A percentile compares a stretch with the other conserved stretches of the same genome.
Evolutionary conservation across 1,140 invertebrate species (phyloP).

Genomic region (Platyscapa corneri): DNA sequence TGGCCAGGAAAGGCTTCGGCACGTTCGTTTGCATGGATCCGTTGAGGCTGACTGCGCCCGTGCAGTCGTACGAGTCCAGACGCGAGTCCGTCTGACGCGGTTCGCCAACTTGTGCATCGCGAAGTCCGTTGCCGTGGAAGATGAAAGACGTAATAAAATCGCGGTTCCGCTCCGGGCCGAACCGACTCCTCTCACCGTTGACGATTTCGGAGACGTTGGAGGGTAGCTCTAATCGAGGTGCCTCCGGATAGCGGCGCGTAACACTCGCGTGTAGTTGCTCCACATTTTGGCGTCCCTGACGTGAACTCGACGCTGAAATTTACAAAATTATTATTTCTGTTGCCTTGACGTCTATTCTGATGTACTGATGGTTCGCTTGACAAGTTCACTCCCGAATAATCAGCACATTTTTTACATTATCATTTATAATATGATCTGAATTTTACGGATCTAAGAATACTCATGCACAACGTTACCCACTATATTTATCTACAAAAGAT

Average conservation of each 20-base stretch:
- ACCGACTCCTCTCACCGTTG: slow-evolving; percentile 76
- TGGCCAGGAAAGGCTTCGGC: slow-evolving; percentile 79
- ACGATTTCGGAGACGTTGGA: slow-evolving; percentile 70
- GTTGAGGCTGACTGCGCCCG: slow-evolving; percentile 79
- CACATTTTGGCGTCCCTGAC: neutral
- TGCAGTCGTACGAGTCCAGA: slow-evolving; percentile 81
- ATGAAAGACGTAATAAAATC: slow-evolving; percentile 76
- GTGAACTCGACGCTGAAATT: neutral
- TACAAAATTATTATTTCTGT: too few species aligned
- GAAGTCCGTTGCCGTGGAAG: neutral
- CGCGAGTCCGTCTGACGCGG: slow-evolving; percentile 70
- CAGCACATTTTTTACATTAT: too few species aligned
- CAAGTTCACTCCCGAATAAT: too few species aligned
- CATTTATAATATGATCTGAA: too few species aligned
- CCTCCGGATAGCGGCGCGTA: slow-evolving; percentile 62
- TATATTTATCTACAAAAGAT: too few species aligned
- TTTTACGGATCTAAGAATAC: too few species aligned
- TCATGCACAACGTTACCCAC: too few species aligned
- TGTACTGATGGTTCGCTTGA: neutral
- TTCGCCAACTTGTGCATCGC: neutral
- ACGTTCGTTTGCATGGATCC: slow-evolving; percentile 85
- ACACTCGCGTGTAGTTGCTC: slow-evolving; percentile 57
- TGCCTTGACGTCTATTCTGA: neutral
- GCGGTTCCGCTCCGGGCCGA: slow-evolving; percentile 77
- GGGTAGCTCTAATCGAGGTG: slow-evolving; percentile 68